Conservation (phyloP, 1,140 invertebrate genomes). For the Megathymus violae region DNA sequence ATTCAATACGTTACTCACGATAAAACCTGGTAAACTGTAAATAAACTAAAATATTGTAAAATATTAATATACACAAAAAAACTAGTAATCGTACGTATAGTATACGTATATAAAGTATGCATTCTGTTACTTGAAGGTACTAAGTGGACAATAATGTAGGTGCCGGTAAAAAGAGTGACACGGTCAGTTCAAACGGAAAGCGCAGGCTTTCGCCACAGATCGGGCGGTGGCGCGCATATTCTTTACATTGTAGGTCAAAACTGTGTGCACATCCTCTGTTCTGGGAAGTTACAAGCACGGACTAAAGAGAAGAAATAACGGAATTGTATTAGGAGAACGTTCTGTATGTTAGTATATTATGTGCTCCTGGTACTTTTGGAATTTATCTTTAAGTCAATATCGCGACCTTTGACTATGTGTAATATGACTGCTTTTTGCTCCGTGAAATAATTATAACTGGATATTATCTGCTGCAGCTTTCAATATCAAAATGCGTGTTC, state of each 20-base stretch:
- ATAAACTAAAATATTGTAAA: too few species aligned
- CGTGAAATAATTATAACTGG: too few species aligned
- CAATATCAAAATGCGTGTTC: too few species aligned
- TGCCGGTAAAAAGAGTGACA: constrained; percentile 36
- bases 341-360: not conserved
- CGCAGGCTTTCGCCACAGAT: constrained; percentile 42
- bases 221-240: constrained; percentile 10
- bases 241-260: constrained; percentile 14
- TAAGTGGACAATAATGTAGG: constrained; percentile 33
- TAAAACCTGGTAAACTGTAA: too few species aligned
- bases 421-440: too few species aligned
- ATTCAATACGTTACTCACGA: too few species aligned
- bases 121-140: not conserved
- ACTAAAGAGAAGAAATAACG: not conserved
- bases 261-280: constrained; percentile 10
- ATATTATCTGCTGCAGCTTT: too few species aligned
- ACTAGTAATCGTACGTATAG: too few species aligned
- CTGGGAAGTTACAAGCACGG: not conserved
- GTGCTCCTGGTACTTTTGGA: not conserved
- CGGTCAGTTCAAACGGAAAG: constrained; percentile 43
- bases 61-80: too few species aligned
- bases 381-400: too few species aligned
- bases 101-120: too few species aligned
- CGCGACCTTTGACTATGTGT: too few species aligned
- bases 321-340: not conserved